Base-by-base conservation (phyloP, 1,140 invertebrate species). In the Diabrotica virgifera region DNA sequence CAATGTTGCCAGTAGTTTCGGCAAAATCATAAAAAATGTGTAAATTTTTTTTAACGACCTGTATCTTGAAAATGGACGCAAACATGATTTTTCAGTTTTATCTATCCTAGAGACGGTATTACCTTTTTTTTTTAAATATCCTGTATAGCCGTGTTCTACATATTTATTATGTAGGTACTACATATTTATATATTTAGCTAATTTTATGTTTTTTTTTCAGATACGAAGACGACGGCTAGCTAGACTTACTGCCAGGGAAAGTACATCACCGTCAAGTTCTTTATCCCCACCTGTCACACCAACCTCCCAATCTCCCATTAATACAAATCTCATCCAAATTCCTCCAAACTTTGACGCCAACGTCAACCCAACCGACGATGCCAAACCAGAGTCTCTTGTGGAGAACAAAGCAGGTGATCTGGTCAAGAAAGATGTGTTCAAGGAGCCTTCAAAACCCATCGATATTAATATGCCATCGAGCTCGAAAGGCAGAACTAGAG, bases 181-280 rank as follows among this genome's bases (percentile, higher is more conserved):
- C 24, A 24, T 24, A 24, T 4, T 4, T 24, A 24, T 4, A 24
- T 24, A 24, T 4, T 4, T 24, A 24, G 24, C 24, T 24, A 24
- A 24, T 4, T 4, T 4, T 4, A 24, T 1, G 24, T 24, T 24
- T 13, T 6, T 46, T 72, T 72, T 79, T 36, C 73, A 91, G 89
- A 89, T 91, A 72, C 83, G 89, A 52, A 82, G 84, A 59, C 81
- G 88, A 70, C 82, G 89, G 53, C 79, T 91, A 68, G 88, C 87
- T 6, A 83, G 87, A 46, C 78, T 91, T 68, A 86, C 82, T 14
- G 83, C 80, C 63, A 67, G 82, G 46, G 81, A 81, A 55, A 79
- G 77, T 38, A 77, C 75, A 53, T 74, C 76, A 62, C 75, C 78
- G 11, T 61, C 76, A 11, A 76, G 68, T 38, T 73, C 76, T 40